Evolutionary conservation across 2,888 invertebrate species (phyloP).

Genomic region (Phortica okadai): DNA sequence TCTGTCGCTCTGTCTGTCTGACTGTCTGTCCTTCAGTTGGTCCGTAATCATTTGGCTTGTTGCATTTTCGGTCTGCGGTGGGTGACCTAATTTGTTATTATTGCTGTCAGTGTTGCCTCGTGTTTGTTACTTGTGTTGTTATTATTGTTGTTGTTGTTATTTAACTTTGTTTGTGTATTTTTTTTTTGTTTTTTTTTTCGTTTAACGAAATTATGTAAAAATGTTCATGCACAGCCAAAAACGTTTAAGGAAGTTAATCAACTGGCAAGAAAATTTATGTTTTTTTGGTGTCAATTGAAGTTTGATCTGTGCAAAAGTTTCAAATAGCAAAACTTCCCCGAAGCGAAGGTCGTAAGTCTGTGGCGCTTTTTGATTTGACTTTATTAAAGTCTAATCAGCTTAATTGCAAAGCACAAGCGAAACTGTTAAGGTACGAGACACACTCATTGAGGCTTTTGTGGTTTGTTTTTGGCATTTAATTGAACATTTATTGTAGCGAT

Average conservation of each 20-base stretch:
- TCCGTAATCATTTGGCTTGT: slow-evolving; percentile 38
- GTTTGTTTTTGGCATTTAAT: too few species aligned
- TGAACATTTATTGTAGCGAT: too few species aligned
- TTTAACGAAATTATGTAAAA: slow-evolving; percentile 60
- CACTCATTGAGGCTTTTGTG: neutral
- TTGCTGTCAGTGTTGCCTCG: slow-evolving; percentile 38
- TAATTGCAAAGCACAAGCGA: neutral
- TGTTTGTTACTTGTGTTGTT: slow-evolving; percentile 47
- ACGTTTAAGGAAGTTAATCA: slow-evolving; percentile 67
- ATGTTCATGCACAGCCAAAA: slow-evolving; percentile 45
- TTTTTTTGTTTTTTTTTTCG: slow-evolving; percentile 36
- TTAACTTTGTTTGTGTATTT: slow-evolving; percentile 37
- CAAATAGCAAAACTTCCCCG: neutral
- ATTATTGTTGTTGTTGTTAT: slow-evolving; percentile 48
- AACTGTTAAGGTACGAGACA: neutral
- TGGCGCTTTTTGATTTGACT: neutral
- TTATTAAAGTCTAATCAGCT: neutral
- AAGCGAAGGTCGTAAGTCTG: neutral
- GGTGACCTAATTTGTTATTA: slow-evolving; percentile 57
- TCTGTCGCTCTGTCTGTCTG: slow-evolving; percentile 15
- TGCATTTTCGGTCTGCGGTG: slow-evolving; percentile 49
- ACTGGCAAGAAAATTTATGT: slow-evolving; percentile 59
- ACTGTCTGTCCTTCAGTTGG: slow-evolving; percentile 35
- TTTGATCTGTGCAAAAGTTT: neutral
- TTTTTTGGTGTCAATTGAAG: neutral